Evolutionary conservation across 2,113 vertebrate species (phyloP).

Genomic region (Pachyramphus minor): DNA sequence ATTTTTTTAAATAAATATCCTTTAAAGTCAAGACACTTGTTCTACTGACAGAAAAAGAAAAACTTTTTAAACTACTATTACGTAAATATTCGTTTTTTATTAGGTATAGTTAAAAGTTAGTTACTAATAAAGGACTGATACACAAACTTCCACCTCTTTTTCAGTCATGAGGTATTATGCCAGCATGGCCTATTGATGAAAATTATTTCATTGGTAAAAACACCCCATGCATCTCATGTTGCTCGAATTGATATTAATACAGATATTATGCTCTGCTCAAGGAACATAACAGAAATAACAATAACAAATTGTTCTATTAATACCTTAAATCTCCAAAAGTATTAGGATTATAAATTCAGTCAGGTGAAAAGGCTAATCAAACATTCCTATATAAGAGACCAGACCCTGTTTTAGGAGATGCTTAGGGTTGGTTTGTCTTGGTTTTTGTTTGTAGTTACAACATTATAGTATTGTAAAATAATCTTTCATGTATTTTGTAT

Average conservation of each 20-base stretch:
- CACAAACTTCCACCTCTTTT: not conserved
- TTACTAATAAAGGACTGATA: not conserved
- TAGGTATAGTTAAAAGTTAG: not conserved
- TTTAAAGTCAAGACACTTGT: not conserved
- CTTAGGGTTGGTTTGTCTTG: not conserved
- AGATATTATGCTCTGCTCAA: not conserved
- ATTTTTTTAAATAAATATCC: not conserved
- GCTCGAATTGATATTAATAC: not conserved
- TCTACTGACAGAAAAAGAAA: not conserved
- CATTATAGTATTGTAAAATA: not conserved
- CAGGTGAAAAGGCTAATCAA: conserved; percentile 56
- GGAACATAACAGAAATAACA: conserved; percentile 29
- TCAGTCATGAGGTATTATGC: not conserved
- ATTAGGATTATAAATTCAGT: conserved; percentile 66
- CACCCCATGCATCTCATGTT: not conserved
- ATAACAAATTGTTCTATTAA: conserved; percentile 62
- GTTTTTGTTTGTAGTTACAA: not conserved
- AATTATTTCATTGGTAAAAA: not conserved
- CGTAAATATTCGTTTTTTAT: not conserved
- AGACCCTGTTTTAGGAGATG: not conserved
- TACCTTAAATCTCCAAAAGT: conserved; percentile 50
- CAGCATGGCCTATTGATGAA: not conserved
- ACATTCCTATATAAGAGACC: conserved; percentile 24
- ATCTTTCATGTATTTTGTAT: not conserved
- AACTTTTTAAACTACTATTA: not conserved